Base-by-base conservation (phyloP, 2,113 vertebrate species). In the Alosa alosa region DNA sequence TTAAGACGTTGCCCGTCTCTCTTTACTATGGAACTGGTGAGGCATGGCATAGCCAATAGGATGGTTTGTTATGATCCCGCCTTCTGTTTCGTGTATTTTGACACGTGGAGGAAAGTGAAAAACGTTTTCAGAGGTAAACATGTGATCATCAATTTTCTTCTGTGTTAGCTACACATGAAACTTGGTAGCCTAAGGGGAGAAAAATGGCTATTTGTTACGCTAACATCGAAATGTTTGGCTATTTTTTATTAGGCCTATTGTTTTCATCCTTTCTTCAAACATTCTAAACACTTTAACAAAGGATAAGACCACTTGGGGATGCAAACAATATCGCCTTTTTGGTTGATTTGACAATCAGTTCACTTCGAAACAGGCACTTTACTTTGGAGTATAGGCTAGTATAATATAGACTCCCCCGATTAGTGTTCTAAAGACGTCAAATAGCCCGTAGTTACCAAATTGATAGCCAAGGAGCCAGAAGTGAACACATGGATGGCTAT, bases 61-160 rank as follows among this genome's bases (percentile, higher is more conserved):
- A 78, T 10, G 72, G 31, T 78, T 78, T 78, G 72, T 78, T 78
- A 78, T 78, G 72, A 78, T 78, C 72, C 72, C 72, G 72, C 72
- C 72, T 39, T 39, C 72, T 39, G 72, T 39, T 78, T 78, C 72
- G 72, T 78, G 72, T 78, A 78, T 78, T 78, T 78, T 78, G 72
- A 78, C 72, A 78, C 72, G 72, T 78, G 72, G 72, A 78, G 72
- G 72, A 78, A 78, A 78, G 25, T 39, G 72, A 5, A 78, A 78
- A 78, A 15, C 25, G 11, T 78, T 39, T 78, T 13, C 31, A 3
- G 72, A 78, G 10, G 72, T 78, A 78, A 78, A 78, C 72, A 78
- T 78, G 72, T 78, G 72, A 78, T 36, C 72, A 78, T 78, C 36
- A 6, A 22, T 78, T 78, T 78, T 78, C 72, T 31, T 72, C 36